A percentile compares a stretch with the other conserved stretches of the same genome.
phyloP scores from a whole-genome alignment of 2,113 vertebrate genomes.

The Sander vitreus region DNA sequence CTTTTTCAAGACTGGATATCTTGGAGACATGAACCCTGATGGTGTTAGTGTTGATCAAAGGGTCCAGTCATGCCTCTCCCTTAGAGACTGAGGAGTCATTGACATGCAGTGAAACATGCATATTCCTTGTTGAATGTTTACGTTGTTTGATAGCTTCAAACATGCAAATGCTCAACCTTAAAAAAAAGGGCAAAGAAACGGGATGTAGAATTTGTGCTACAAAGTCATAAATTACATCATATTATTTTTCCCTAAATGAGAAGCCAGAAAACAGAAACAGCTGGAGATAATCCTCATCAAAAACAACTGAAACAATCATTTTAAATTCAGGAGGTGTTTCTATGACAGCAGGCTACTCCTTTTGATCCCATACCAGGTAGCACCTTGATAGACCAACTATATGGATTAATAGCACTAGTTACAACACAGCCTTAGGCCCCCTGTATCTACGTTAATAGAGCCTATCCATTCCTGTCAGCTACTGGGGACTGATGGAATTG shows the following conservation, averaged over 20 bases:
- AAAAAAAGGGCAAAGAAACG: slow-evolving; percentile 6
- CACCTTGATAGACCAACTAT: slow-evolving; percentile 83
- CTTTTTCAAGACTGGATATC: slow-evolving; percentile 78
- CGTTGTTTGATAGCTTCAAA: slow-evolving; percentile 55
- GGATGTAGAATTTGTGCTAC: not conserved
- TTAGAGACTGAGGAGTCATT: slow-evolving; percentile 55
- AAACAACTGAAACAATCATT: slow-evolving; percentile 61
- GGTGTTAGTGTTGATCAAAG: slow-evolving; percentile 82
- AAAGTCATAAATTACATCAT: not conserved
- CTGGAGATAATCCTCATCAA: not conserved
- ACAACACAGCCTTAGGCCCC: slow-evolving; percentile 80
- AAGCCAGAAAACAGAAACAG: slow-evolving; percentile 12
- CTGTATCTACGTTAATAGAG: slow-evolving; percentile 85
- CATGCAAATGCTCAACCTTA: slow-evolving; percentile 22
- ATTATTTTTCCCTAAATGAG: not conserved
- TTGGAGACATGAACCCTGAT: slow-evolving; percentile 80
- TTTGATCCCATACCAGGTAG: slow-evolving; percentile 66
- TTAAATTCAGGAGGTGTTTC: slow-evolving; percentile 60
- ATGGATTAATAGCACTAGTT: slow-evolving; percentile 88
- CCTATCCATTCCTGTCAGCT: slow-evolving; percentile 87
- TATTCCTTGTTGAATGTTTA: slow-evolving; percentile 66
- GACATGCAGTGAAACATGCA: slow-evolving; percentile 64
- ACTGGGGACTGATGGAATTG: slow-evolving; percentile 83
- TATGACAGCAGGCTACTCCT: slow-evolving; percentile 64
- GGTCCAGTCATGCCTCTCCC: slow-evolving; percentile 59